Evolutionary conservation across 2,797 vertebrate species (phyloP).

Genomic region (Spondyliosoma cantharus): DNA sequence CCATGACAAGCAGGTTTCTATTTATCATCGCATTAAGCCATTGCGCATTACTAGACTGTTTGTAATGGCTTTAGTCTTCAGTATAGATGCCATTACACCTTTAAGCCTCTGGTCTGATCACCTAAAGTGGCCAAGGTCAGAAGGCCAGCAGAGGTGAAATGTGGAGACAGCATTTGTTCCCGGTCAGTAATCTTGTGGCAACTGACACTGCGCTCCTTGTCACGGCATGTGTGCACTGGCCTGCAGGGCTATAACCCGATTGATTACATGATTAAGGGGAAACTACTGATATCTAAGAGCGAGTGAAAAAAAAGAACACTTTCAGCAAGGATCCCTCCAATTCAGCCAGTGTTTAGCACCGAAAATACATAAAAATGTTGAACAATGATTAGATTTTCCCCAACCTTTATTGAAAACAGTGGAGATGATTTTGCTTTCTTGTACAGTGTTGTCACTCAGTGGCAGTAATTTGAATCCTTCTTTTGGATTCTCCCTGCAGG

Average conservation of each 20-base stretch:
- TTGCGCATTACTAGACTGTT: too few species aligned
- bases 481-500: conserved; percentile 27
- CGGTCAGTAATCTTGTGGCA: conserved; percentile 21
- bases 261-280: neutral
- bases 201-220: neutral
- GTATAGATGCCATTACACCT: neutral
- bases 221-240: neutral
- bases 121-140: neutral
- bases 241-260: neutral
- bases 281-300: neutral
- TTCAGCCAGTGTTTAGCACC: neutral
- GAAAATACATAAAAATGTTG: neutral
- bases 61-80: too few species aligned
- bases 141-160: neutral
- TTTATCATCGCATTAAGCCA: too few species aligned
- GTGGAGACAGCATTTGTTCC: neutral
- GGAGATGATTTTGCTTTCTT: neutral
- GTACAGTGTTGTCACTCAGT: conserved; percentile 4
- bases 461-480: conserved; percentile 35
- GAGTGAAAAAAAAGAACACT: neutral
- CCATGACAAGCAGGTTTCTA: too few species aligned
- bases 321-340: neutral
- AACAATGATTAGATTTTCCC: neutral
- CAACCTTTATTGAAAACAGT: neutral
- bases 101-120: neutral